Percentiles rank a stretch among this genome's conserved stretches.
phyloP scores from a whole-genome alignment of 1,140 invertebrate genomes.

The Bombus picipes region DNA sequence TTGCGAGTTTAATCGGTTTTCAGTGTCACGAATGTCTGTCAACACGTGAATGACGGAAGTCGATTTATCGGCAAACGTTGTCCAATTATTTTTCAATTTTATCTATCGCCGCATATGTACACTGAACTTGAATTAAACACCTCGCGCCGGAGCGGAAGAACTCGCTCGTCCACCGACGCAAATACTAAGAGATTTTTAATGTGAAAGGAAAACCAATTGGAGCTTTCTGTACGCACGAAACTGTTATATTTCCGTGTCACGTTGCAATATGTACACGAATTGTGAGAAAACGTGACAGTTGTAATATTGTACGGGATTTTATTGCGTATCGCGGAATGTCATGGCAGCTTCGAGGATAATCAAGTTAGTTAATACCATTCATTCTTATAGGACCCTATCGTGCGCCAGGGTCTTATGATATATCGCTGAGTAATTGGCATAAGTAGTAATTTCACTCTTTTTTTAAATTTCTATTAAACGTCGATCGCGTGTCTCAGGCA shows the following conservation, averaged over 20 bases:
- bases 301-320: background rate
- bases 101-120: background rate
- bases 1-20: slow-evolving; percentile 16
- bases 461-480: slow-evolving; percentile 37
- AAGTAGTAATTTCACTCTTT: slow-evolving; percentile 13
- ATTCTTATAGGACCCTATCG: background rate
- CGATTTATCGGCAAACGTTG: background rate
- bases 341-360: slow-evolving; percentile 29
- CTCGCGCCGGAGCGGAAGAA: background rate
- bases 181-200: background rate
- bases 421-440: background rate
- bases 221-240: background rate
- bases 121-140: slow-evolving; percentile 7
- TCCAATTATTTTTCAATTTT: background rate
- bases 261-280: slow-evolving; percentile 2
- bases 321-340: background rate
- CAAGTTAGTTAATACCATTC: background rate
- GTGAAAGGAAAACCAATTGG: background rate
- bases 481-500: slow-evolving; percentile 35
- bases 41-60: too few species aligned
- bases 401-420: slow-evolving; percentile 18
- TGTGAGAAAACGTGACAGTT: slow-evolving; percentile 7
- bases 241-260: slow-evolving; percentile 14
- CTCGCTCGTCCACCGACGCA: background rate
- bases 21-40: slow-evolving; percentile 19